phyloP scores from a whole-genome alignment of 35 echinoderm and acorn worm species.

The Ptychodera flava region DNA sequence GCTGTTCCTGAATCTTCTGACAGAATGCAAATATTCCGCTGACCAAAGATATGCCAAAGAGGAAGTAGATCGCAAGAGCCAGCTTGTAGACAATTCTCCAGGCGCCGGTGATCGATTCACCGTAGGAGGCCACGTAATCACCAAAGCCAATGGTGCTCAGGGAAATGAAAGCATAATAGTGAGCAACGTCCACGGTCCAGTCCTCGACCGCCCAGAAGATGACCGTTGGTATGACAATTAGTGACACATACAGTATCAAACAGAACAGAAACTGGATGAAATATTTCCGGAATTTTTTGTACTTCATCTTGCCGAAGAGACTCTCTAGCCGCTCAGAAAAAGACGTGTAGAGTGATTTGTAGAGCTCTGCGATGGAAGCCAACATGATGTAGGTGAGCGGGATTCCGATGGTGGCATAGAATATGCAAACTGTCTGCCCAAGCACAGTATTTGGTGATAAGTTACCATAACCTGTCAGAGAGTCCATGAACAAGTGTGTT shows the following conservation, averaged over 20 bases:
- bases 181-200: conserved; percentile 40
- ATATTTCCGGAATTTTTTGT: conserved; percentile 10
- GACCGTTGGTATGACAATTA: conserved; percentile 43
- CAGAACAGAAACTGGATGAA: conserved; percentile 14
- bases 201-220: conserved; percentile 47
- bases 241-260: neutral
- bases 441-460: conserved; percentile 13
- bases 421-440: neutral
- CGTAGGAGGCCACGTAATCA: conserved; percentile 36
- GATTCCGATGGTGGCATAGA: conserved; percentile 36
- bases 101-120: neutral
- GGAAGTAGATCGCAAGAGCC: neutral
- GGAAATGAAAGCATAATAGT: conserved; percentile 65
- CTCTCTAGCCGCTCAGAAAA: conserved; percentile 18
- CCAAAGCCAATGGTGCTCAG: conserved; percentile 82
- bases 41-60: neutral
- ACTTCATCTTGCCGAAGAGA: conserved; percentile 8
- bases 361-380: conserved; percentile 18
- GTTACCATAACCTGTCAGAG: conserved; percentile 30
- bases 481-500: no score
- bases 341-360: conserved; percentile 12
- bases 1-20: neutral
- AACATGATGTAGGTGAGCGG: conserved; percentile 29
- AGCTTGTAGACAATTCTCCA: neutral
- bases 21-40: neutral